Conservation (phyloP, 2,113 vertebrate species). For the Piaya cayana region DNA sequence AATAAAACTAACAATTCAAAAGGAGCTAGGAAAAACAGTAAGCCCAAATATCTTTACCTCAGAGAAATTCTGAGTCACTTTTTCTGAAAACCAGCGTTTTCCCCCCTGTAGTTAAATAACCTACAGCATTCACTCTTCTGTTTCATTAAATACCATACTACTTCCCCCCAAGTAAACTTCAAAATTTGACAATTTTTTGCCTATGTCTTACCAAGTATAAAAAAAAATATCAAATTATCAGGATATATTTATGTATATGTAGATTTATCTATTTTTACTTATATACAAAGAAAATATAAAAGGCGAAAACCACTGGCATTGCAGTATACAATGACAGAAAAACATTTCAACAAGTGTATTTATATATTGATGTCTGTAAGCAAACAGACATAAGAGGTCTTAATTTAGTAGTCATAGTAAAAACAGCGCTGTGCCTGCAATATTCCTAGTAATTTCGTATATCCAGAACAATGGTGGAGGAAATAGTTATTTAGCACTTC, state of each 20-base stretch:
- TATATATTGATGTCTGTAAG: neutral
- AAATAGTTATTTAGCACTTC: neutral
- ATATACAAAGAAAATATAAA: neutral
- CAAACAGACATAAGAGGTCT: neutral
- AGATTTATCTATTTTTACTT: neutral
- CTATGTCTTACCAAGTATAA: neutral
- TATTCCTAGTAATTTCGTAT: neutral
- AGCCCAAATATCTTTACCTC: neutral
- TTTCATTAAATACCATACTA: neutral
- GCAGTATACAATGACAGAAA: neutral
- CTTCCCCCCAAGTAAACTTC: too few species aligned
- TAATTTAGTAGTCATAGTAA: neutral
- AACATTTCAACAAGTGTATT: neutral
- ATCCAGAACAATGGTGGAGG: neutral
- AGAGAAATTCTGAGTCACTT: neutral
- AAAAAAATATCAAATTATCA: neutral
- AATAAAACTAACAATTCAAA: neutral
- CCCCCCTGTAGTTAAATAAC: neutral
- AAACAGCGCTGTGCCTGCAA: neutral
- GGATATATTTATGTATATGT: neutral
- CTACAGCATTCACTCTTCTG: neutral
- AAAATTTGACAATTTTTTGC: neutral
- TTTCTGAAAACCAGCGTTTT: neutral
- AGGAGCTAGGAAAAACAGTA: neutral
- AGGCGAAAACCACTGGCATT: neutral